Evolutionary conservation across 1,140 invertebrate species (phyloP).

Genomic region (Drosophila ambigua): DNA sequence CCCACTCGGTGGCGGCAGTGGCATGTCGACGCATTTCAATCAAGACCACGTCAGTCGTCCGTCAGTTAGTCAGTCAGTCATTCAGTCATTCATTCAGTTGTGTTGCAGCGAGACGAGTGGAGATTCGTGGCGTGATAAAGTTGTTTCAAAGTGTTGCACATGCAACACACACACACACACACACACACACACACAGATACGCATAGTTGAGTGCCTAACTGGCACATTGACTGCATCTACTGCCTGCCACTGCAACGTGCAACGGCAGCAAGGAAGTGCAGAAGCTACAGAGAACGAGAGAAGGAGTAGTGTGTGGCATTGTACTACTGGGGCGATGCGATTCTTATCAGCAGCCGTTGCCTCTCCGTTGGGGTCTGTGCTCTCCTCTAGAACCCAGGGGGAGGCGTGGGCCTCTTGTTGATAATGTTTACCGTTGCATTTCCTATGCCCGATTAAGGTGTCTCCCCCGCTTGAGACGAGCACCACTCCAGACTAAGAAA

Average conservation of each 20-base stretch:
- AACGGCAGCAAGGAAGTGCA: background rate
- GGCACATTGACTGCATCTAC: slow-evolving; percentile 61
- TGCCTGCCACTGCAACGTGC: slow-evolving; percentile 15
- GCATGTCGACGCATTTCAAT: slow-evolving; percentile 78
- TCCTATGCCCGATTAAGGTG: slow-evolving; percentile 60
- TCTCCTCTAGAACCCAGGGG: slow-evolving; percentile 2
- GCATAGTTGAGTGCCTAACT: slow-evolving; percentile 70
- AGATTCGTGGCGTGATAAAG: slow-evolving; percentile 75
- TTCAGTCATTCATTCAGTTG: slow-evolving; percentile 36
- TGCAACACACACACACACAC: slow-evolving; percentile 48
- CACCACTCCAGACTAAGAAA: too few relatives aligned
- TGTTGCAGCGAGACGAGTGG: slow-evolving; percentile 24
- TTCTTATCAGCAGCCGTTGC: slow-evolving; percentile 68
- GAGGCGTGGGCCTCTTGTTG: slow-evolving; percentile 38
- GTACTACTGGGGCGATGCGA: slow-evolving; percentile 44
- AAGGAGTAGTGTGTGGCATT: slow-evolving; percentile 47
- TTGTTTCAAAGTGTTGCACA: slow-evolving; percentile 79
- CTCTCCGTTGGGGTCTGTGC: slow-evolving; percentile 57
- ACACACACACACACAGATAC: slow-evolving; percentile 32
- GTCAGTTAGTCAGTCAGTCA: slow-evolving; percentile 49
- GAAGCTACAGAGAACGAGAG: slow-evolving; percentile 11
- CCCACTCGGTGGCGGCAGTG: slow-evolving; percentile 50
- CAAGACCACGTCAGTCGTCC: slow-evolving; percentile 69
- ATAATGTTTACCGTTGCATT: slow-evolving; percentile 77
- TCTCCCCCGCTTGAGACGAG: slow-evolving; percentile 17